Conservation (phyloP, 2,113 vertebrate species). For the Talpa occidentalis region DNA sequence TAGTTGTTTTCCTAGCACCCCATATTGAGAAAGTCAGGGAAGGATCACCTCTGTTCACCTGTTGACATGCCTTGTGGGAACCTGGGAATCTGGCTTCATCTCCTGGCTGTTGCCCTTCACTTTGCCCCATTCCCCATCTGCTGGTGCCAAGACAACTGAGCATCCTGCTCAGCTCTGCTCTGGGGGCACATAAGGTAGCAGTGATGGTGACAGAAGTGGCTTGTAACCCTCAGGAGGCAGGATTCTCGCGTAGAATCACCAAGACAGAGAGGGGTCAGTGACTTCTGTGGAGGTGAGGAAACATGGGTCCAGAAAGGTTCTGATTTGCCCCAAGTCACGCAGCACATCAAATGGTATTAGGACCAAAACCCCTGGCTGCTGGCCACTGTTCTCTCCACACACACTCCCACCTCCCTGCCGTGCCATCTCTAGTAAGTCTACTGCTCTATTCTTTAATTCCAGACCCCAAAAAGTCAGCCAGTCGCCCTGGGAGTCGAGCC, state of each 20-base stretch:
- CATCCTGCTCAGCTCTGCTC: neutral
- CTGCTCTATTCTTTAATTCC: constrained; percentile 56
- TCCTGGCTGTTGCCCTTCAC: neutral
- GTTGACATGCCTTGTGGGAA: neutral
- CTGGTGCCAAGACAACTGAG: neutral
- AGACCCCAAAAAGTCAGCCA: constrained; percentile 94
- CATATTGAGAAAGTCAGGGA: neutral
- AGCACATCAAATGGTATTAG: neutral
- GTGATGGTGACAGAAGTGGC: neutral
- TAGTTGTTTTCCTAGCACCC: neutral
- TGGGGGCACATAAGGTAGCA: too few relatives aligned
- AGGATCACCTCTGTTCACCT: neutral
- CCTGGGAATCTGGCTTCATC: neutral
- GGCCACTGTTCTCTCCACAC: neutral
- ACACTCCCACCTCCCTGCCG: neutral
- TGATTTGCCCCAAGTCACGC: neutral
- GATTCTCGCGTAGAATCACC: neutral
- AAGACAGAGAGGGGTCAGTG: neutral
- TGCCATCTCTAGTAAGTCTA: neutral
- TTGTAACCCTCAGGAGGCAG: neutral
- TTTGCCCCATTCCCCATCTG: neutral
- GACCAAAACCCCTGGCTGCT: neutral
- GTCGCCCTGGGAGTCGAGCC: constrained; percentile 93
- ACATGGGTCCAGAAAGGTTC: neutral
- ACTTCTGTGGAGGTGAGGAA: neutral